These are phyloP conservation scores for Cydia strobilella DNA, from an alignment of 1,140 invertebrate species.

Conservation along the genomic window DNA sequence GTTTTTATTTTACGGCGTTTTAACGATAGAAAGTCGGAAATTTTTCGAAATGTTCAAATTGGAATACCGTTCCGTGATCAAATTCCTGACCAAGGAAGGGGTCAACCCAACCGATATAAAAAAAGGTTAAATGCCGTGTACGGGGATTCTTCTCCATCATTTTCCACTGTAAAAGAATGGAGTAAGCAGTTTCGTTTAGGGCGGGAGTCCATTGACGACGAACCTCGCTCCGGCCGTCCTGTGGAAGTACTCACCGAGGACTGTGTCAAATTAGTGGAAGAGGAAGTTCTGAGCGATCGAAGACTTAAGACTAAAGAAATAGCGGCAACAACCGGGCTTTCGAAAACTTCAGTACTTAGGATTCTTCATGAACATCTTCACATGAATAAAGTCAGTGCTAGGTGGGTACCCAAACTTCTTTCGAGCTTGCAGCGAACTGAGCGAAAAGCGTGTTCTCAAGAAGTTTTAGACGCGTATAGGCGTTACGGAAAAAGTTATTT, in stretches of 20 bases:
- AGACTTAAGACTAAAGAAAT: constrained; percentile 16
- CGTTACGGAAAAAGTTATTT: not conserved
- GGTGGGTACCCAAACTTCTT: constrained; percentile 12
- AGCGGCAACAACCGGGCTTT: not conserved
- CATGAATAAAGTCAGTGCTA: constrained; percentile 7
- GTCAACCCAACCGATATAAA: too few species aligned
- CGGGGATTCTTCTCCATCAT: too few species aligned
- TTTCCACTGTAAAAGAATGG: not conserved
- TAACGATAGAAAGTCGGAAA: too few species aligned
- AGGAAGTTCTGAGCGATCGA: constrained; percentile 9
- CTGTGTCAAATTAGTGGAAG: constrained; percentile 8
- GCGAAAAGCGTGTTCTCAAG: constrained; percentile 1
- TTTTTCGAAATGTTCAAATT: not conserved
- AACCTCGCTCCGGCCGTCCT: constrained; percentile 11
- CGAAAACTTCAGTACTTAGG: constrained; percentile 5
- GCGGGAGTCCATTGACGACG: not conserved
- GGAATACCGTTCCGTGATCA: constrained; percentile 12
- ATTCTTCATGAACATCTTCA: constrained; percentile 9
- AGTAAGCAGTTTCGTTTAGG: not conserved
- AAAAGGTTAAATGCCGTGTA: too few species aligned
- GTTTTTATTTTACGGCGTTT: too few species aligned
- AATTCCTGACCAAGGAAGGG: not conserved
- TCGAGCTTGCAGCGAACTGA: not conserved
- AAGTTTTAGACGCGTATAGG: not conserved
- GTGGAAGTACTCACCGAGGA: not conserved